Percentiles rank a stretch among this genome's conserved stretches.
These are phyloP conservation scores for Hippocampus abdominalis DNA, from an alignment of 2,113 vertebrate species.

Conservation along the genomic window DNA sequence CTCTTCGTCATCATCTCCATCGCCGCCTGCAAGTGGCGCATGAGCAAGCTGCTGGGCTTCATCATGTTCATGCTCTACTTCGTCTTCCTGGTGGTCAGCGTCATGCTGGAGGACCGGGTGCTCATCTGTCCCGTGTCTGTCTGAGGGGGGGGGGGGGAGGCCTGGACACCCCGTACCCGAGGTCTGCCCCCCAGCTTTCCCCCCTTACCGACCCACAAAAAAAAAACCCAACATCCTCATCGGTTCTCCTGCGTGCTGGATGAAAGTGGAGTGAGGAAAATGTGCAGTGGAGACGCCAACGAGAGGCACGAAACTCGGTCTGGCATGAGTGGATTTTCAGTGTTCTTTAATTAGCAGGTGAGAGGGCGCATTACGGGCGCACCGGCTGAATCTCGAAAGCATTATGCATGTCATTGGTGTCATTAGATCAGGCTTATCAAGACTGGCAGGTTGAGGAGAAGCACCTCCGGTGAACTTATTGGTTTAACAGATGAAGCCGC, in stretches of 20 bases:
- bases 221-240: slow-evolving; percentile 23
- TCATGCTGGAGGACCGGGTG: slow-evolving; percentile 88
- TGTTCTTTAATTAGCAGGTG: slow-evolving; percentile 23
- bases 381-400: slow-evolving; percentile 36
- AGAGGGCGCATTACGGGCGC: slow-evolving; percentile 7
- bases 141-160: slow-evolving; percentile 59
- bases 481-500: background rate
- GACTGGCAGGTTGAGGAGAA: slow-evolving; percentile 27
- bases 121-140: slow-evolving; percentile 85
- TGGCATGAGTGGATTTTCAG: background rate
- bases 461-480: slow-evolving; percentile 28
- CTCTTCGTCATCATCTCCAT: slow-evolving; percentile 94
- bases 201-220: background rate
- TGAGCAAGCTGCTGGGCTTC: slow-evolving; percentile 93
- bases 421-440: slow-evolving; percentile 32
- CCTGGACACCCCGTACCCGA: slow-evolving; percentile 3
- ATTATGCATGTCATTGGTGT: slow-evolving; percentile 61
- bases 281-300: slow-evolving; percentile 2
- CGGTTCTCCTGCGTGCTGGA: slow-evolving; percentile 22
- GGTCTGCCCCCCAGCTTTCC: background rate
- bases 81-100: slow-evolving; percentile 89
- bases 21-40: slow-evolving; percentile 90
- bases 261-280: slow-evolving; percentile 19
- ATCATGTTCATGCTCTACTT: slow-evolving; percentile 94
- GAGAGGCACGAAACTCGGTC: background rate